Conservation (phyloP, 2,888 invertebrate species). For the Petrolisthes cinctipes region DNA sequence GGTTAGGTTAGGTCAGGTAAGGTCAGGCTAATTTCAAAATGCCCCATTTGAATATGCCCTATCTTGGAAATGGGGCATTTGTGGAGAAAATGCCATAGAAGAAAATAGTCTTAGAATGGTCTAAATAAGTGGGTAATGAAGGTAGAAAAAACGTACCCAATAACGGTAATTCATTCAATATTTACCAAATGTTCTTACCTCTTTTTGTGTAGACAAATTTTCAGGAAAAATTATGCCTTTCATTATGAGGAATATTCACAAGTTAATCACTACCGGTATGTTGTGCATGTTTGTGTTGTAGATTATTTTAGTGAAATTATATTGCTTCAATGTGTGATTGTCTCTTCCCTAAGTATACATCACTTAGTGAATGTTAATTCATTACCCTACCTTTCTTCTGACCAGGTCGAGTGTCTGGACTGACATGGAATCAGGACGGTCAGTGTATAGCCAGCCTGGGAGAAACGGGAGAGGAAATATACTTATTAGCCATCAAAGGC, state of each 20-base stretch:
- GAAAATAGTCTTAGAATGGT: too few relatives aligned
- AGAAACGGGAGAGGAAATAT: slow-evolving; percentile 34
- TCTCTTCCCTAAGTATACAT: not conserved
- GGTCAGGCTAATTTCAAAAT: too few relatives aligned
- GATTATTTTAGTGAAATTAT: not conserved
- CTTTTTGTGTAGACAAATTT: not conserved
- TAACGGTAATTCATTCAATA: too few relatives aligned
- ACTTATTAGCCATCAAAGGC: slow-evolving; percentile 36
- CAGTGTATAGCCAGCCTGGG: slow-evolving; percentile 48
- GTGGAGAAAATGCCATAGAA: too few relatives aligned
- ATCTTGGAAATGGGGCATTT: too few relatives aligned
- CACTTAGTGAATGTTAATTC: not conserved
- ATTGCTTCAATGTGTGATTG: not conserved
- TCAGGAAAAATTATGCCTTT: not conserved
- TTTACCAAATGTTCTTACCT: not conserved
- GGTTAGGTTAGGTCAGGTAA: too few relatives aligned
- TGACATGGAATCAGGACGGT: slow-evolving; percentile 52
- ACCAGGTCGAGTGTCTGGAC: slow-evolving; percentile 27
- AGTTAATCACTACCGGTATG: too few relatives aligned
- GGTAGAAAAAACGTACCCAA: too few relatives aligned
- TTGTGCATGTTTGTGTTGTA: not conserved
- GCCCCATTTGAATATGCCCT: too few relatives aligned
- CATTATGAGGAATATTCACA: not conserved
- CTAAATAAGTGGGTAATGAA: too few relatives aligned
- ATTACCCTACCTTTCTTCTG: not conserved